These are phyloP conservation scores for Antidorcas marsupialis DNA, from an alignment of 2,113 vertebrate species.

Conservation along the genomic window DNA sequence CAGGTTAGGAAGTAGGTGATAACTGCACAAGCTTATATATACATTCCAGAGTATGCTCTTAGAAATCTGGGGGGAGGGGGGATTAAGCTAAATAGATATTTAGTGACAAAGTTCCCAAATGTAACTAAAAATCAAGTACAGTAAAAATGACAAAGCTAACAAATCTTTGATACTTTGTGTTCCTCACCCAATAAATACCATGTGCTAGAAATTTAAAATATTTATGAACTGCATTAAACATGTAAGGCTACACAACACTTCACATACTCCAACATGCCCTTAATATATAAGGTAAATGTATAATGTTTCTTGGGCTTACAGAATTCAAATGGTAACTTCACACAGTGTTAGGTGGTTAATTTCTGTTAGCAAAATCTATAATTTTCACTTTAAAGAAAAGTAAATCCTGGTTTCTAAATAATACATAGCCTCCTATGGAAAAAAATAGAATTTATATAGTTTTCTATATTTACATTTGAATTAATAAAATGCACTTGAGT, in stretches of 20 bases:
- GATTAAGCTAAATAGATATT: not conserved
- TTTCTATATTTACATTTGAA: not conserved
- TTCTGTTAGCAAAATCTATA: not conserved
- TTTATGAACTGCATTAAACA: not conserved
- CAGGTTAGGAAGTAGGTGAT: not conserved
- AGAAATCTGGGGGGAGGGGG: fast-evolving
- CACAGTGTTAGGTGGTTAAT: not conserved
- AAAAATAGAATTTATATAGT: not conserved
- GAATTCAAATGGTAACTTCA: not conserved
- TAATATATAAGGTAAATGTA: not conserved
- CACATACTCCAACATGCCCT: not conserved
- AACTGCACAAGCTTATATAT: not conserved
- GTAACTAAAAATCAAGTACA: not conserved
- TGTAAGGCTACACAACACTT: not conserved
- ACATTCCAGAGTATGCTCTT: not conserved
- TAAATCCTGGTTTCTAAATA: not conserved
- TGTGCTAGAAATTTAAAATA: not conserved
- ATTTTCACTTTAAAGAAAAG: conserved; percentile 10
- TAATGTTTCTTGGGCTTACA: not conserved
- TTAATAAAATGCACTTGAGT: not conserved
- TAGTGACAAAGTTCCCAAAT: not conserved
- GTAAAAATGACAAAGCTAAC: not conserved
- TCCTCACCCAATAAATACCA: not conserved
- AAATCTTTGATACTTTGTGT: not conserved
- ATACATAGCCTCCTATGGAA: not conserved